Conservation (phyloP, 2,888 invertebrate species). For the Rhagium mordax region DNA sequence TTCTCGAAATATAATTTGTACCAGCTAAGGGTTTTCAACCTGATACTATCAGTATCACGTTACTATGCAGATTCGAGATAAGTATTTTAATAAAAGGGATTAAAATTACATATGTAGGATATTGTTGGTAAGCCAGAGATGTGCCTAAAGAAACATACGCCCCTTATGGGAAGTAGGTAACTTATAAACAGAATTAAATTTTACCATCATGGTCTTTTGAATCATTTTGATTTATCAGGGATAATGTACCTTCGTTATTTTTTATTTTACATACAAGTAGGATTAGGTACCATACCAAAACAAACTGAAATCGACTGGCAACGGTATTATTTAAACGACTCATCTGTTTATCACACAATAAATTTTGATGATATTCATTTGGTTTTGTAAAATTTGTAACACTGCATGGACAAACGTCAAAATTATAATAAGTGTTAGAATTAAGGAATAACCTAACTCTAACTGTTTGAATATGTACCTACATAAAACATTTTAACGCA, state of each 20-base stretch:
- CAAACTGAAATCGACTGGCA: conserved; percentile 39
- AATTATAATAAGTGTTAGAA: background rate
- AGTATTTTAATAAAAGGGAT: conserved; percentile 69
- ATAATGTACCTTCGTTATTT: conserved; percentile 51
- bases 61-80: conserved; percentile 68
- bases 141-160: conserved; percentile 60
- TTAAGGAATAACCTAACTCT: background rate
- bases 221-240: conserved; percentile 61
- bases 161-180: conserved; percentile 63
- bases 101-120: conserved; percentile 69
- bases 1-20: conserved; percentile 61
- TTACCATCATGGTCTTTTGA: conserved; percentile 60
- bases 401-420: background rate
- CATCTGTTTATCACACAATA: conserved; percentile 15
- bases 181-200: conserved; percentile 59
- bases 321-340: conserved; percentile 25
- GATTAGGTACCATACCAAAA: conserved; percentile 51
- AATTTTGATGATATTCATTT: background rate
- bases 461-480: background rate
- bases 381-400: background rate
- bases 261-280: conserved; percentile 42
- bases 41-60: conserved; percentile 69
- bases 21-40: conserved; percentile 57
- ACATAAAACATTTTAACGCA: background rate
- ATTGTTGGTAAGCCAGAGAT: conserved; percentile 63